Conservation (phyloP, 2,888 invertebrate species). For the Sycophila texana region DNA sequence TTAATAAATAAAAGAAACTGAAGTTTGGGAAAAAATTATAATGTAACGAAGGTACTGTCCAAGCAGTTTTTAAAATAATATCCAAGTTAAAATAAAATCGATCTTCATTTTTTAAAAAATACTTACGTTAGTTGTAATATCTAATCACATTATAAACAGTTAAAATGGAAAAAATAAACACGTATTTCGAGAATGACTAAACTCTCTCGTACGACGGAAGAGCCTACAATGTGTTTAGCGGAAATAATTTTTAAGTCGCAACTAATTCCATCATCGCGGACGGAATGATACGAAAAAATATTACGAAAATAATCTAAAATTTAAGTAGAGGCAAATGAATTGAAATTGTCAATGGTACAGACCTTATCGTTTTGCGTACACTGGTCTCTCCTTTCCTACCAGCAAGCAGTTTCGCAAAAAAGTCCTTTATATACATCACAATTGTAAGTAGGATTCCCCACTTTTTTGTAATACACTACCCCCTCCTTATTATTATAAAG, state of each 20-base stretch:
- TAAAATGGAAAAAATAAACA: slow-evolving; percentile 41
- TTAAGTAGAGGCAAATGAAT: slow-evolving; percentile 64
- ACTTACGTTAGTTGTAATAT: slow-evolving; percentile 68
- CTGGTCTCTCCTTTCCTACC: slow-evolving; percentile 54
- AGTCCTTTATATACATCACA: slow-evolving; percentile 44
- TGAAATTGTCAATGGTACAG: slow-evolving; percentile 60
- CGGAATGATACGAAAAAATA: slow-evolving; percentile 62
- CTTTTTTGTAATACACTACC: slow-evolving; percentile 42
- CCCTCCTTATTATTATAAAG: slow-evolving; percentile 14
- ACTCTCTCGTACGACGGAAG: slow-evolving; percentile 61
- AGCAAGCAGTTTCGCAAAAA: slow-evolving; percentile 49
- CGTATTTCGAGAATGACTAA: slow-evolving; percentile 49
- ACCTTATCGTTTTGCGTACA: slow-evolving; percentile 40
- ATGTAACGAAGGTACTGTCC: slow-evolving; percentile 62
- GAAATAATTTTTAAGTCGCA: slow-evolving; percentile 56
- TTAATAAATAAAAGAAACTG: slow-evolving; percentile 49
- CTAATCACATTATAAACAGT: slow-evolving; percentile 64
- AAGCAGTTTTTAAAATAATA: slow-evolving; percentile 66
- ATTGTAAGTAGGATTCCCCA: slow-evolving; percentile 27
- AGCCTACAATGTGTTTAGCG: slow-evolving; percentile 66
- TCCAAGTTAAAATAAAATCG: slow-evolving; percentile 65
- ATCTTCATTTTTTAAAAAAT: slow-evolving; percentile 62
- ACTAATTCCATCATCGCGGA: slow-evolving; percentile 38
- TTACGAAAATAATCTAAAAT: slow-evolving; percentile 59
- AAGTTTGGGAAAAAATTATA: slow-evolving; percentile 52